A percentile compares a stretch with the other conserved stretches of the same genome.
These are phyloP conservation scores for Shargacucullia verbasci DNA, from an alignment of 2,888 invertebrate species.

Conservation along the genomic window DNA sequence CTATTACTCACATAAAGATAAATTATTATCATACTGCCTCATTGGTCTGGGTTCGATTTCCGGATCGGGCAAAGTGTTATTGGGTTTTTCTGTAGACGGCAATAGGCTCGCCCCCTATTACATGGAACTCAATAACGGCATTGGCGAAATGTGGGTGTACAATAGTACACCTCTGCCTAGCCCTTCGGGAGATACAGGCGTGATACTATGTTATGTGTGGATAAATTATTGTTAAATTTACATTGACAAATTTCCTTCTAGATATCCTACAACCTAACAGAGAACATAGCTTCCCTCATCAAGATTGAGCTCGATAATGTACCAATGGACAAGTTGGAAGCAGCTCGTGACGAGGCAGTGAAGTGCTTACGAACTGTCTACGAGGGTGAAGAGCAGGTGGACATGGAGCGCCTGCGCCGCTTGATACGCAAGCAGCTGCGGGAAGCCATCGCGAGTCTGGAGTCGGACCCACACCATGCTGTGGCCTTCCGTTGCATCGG, in stretches of 20 bases:
- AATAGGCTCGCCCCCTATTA: too few species aligned
- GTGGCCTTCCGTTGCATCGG: slow-evolving; percentile 94
- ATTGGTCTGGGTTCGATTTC: too few species aligned
- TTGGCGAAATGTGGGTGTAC: too few species aligned
- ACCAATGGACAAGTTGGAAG: slow-evolving; percentile 90
- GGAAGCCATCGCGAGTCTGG: slow-evolving; percentile 92
- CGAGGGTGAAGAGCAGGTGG: slow-evolving; percentile 87
- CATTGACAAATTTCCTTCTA: slow-evolving; percentile 60
- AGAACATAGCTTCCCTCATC: slow-evolving; percentile 92
- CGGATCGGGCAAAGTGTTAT: too few species aligned
- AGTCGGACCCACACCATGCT: slow-evolving; percentile 93
- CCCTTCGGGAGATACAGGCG: too few species aligned
- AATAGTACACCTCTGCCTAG: too few species aligned
- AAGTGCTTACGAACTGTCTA: slow-evolving; percentile 67
- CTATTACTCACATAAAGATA: too few species aligned
- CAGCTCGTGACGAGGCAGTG: slow-evolving; percentile 89
- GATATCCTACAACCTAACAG: slow-evolving; percentile 91
- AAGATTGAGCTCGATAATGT: slow-evolving; percentile 93
- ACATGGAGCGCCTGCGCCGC: slow-evolving; percentile 93
- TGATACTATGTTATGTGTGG: too few species aligned
- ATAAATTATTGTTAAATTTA: background rate
- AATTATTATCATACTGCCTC: too few species aligned
- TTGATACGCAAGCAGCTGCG: slow-evolving; percentile 92
- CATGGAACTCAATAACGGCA: too few species aligned
- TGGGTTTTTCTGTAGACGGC: too few species aligned